phyloP scores from a whole-genome alignment of 1,140 invertebrate species.

The Drosophila takahashii region DNA sequence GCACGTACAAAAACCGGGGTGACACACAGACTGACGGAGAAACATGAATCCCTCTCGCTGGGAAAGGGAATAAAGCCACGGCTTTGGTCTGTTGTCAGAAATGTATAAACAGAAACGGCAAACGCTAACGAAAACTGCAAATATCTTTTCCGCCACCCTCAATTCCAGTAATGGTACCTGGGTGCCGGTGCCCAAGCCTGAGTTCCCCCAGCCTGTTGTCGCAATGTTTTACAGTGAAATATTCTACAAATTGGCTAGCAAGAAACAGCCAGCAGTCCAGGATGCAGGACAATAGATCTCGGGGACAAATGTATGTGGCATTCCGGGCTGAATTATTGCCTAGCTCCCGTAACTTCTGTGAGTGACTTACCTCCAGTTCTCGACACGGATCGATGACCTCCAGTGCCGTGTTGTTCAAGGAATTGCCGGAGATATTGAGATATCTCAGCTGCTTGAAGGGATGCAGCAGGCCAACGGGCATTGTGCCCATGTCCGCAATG shows the following conservation, averaged over 20 bases:
- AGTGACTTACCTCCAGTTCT: constrained; percentile 78
- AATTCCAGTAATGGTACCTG: constrained; percentile 25
- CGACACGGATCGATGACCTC: constrained; percentile 83
- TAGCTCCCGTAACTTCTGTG: neutral
- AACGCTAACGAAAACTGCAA: constrained; percentile 60
- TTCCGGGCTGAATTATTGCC: constrained; percentile 33
- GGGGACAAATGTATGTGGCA: constrained; percentile 14
- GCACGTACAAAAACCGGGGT: constrained; percentile 34
- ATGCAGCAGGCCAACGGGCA: constrained; percentile 86
- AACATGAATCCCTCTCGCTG: constrained; percentile 13
- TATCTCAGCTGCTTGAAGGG: constrained; percentile 86
- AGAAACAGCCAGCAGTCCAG: constrained; percentile 21
- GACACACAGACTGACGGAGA: constrained; percentile 14
- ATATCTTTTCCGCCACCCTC: constrained; percentile 21
- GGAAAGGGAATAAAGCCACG: constrained; percentile 28
- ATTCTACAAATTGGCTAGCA: constrained; percentile 69
- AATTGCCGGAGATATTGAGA: constrained; percentile 87
- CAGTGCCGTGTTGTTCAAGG: constrained; percentile 84
- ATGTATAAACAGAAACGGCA: constrained; percentile 46
- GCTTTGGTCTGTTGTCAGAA: constrained; percentile 50
- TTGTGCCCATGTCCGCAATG: constrained; percentile 86
- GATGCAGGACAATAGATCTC: constrained; percentile 44
- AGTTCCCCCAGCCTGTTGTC: constrained; percentile 14
- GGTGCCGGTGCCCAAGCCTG: too few species aligned
- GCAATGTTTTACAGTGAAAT: constrained; percentile 53